These are phyloP conservation scores for Nesoenas mayeri DNA, from an alignment of 2,113 vertebrate genomes.

Conservation along the genomic window DNA sequence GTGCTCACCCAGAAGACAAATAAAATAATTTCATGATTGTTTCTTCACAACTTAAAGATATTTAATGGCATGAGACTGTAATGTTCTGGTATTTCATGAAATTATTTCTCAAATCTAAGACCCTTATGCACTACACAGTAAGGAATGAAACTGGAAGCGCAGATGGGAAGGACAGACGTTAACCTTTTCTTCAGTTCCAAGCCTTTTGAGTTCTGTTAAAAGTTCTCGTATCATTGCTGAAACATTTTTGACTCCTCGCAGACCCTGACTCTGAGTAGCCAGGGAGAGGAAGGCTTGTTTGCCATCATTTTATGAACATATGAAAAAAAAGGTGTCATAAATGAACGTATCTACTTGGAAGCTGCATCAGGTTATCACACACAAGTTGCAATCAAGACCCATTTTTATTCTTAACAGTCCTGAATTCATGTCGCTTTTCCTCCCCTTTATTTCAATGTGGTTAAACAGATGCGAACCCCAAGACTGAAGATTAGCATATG, in stretches of 20 bases:
- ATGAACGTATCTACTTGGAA: neutral
- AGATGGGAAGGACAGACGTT: neutral
- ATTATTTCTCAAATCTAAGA: neutral
- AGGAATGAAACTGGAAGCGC: neutral
- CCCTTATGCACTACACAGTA: neutral
- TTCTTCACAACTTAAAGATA: neutral
- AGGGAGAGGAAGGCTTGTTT: neutral
- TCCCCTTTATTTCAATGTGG: neutral
- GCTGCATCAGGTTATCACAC: neutral
- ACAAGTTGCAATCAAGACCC: neutral
- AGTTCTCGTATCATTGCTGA: neutral
- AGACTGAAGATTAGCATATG: neutral
- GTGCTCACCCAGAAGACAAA: neutral
- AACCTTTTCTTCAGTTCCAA: neutral
- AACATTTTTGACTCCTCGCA: neutral
- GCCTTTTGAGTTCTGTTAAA: neutral
- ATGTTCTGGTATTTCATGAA: neutral
- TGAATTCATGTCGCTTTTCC: neutral
- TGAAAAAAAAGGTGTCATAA: neutral
- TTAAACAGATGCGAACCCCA: neutral
- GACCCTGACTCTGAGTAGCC: neutral
- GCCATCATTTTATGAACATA: neutral
- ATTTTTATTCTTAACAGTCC: neutral
- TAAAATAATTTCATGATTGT: neutral
- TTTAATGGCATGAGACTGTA: neutral